Base-by-base conservation (phyloP, 1,140 invertebrate genomes). In the Tetramorium parvispinum region DNA sequence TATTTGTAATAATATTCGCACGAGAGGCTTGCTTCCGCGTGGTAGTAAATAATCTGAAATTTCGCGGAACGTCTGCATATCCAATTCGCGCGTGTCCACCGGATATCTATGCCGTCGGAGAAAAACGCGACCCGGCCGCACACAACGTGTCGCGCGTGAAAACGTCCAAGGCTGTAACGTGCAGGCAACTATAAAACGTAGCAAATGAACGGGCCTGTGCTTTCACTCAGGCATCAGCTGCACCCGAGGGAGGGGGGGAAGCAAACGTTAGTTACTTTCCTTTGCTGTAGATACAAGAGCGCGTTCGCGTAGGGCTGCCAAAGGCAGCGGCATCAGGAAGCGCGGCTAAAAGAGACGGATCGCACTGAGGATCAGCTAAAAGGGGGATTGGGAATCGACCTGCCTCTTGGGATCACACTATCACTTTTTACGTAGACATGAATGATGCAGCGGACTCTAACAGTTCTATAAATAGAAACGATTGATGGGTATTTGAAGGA, bases 211-310 rank as follows among this genome's bases (percentile, higher is more conserved):
- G 32, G 11, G n/a, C 16, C n/a, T 4, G 57, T 57, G 66, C 87
- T 89, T 89, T 89, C 88, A 88, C 88, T 71, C 53, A 55, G 57
- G 49, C 57, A 37, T 86, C 46, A n/a, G 1, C 32, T 32, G 32
- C 32, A 32, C 4, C 3, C 32, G 5, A 43, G 27, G 43, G 61
- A n/a, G 1, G 51, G 57, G 40, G 24, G 32, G 32, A 32, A 32
- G 55, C 37, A 81, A 86, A 81, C 43, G 82, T 81, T 76, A 73
- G 40, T 68, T 82, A 89, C 88, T 89, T 89, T 89, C 87, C 65
- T 89, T 59, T 13, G 65, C 27, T 13, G 70, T 65, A 49, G 71
- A 65, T 76, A 61, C 61, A 21, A 21, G 16, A 61, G 46, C 27
- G 24, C 13, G 59, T 78, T 71, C 2, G 65, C 24, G 27, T 51